Percentiles rank a stretch among this genome's conserved stretches.
These are phyloP conservation scores for Myotis yumanensis DNA, from an alignment of 2,113 vertebrate species.

Conservation along the genomic window DNA sequence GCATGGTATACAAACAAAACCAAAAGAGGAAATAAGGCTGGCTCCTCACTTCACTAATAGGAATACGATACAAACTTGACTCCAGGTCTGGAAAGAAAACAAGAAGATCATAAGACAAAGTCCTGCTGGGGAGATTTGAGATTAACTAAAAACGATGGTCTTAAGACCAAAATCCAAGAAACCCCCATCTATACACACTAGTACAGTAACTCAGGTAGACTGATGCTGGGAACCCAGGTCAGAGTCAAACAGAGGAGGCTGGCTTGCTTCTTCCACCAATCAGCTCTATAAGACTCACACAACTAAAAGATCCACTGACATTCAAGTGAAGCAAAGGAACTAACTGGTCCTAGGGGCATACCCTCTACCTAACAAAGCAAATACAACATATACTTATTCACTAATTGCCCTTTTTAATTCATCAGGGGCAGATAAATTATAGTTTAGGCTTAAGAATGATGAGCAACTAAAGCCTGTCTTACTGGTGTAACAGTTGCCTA, in stretches of 20 bases:
- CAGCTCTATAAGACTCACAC: not conserved
- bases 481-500: not conserved
- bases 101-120: not conserved
- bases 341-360: not conserved
- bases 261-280: not conserved
- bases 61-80: not conserved
- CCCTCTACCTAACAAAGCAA: slow-evolving; percentile 1
- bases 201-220: not conserved
- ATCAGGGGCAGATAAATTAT: not conserved
- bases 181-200: not conserved
- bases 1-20: not conserved
- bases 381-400: not conserved
- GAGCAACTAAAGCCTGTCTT: not conserved
- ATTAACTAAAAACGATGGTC: not conserved
- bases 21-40: not conserved
- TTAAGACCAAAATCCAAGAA: slow-evolving; percentile 13
- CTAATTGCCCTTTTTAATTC: not conserved
- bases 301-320: not conserved
- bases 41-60: not conserved
- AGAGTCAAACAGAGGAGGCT: too few species aligned
- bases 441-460: not conserved
- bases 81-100: not conserved
- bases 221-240: not conserved
- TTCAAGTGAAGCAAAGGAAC: slow-evolving; percentile 24
- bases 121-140: not conserved